These are phyloP conservation scores for Coracias cyanogaster DNA, from an alignment of 2,797 vertebrate species.

Conservation along the genomic window DNA sequence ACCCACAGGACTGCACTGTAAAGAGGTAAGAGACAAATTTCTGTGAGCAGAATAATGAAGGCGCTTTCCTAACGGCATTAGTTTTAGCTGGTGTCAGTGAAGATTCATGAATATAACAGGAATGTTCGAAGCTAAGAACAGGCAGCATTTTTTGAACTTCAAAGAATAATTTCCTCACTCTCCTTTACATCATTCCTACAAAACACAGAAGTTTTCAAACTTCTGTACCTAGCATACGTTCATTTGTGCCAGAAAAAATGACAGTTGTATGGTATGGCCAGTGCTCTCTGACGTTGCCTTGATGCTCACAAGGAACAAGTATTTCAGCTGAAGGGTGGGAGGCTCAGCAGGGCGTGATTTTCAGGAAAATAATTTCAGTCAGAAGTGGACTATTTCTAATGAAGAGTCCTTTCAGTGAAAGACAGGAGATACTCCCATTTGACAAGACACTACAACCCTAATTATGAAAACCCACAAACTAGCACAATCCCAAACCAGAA, in stretches of 20 bases:
- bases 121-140: background rate
- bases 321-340: background rate
- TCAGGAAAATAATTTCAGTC: background rate
- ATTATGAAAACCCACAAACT: background rate
- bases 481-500: background rate
- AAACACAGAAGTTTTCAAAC: background rate
- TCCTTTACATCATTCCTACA: background rate
- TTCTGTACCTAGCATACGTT: background rate
- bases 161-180: background rate
- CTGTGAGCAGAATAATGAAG: background rate
- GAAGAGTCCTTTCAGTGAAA: background rate
- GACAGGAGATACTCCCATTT: background rate
- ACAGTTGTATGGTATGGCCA: background rate
- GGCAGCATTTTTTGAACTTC: background rate
- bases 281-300: background rate
- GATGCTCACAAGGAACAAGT: background rate
- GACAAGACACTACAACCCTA: background rate
- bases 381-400: background rate
- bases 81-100: background rate
- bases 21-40: slow-evolving; percentile 74
- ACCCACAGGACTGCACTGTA: background rate
- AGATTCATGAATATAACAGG: background rate
- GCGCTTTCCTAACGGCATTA: background rate
- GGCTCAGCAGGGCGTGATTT: background rate
- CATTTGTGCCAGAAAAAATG: background rate